Evolutionary conservation across 1,140 invertebrate genomes (phyloP).

Genomic region (Drosophila melanica): DNA sequence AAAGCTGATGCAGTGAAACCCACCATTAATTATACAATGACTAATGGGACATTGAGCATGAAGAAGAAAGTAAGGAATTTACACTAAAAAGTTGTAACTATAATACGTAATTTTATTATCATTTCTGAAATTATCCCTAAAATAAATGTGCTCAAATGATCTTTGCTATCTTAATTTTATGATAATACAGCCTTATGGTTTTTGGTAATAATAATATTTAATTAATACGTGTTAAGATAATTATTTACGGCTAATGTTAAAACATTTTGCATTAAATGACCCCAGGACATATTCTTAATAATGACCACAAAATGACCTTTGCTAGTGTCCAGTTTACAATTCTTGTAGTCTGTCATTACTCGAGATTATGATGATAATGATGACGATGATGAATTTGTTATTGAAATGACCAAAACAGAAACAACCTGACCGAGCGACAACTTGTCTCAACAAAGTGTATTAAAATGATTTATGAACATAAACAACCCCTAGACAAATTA

Average conservation of each 20-base stretch:
- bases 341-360: constrained; percentile 23
- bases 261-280: background rate
- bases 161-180: too few species aligned
- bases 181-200: too few species aligned
- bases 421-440: constrained; percentile 51
- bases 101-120: too few species aligned
- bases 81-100: too few species aligned
- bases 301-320: background rate
- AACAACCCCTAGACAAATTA: constrained; percentile 68
- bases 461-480: constrained; percentile 72
- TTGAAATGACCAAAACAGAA: constrained; percentile 60
- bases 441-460: constrained; percentile 70
- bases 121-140: too few species aligned
- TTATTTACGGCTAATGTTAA: too few species aligned
- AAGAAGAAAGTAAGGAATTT: too few species aligned
- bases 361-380: constrained; percentile 12
- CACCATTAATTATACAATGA: too few species aligned
- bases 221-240: too few species aligned
- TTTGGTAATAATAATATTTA: too few species aligned
- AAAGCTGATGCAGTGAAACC: too few species aligned
- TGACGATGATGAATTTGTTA: constrained; percentile 62
- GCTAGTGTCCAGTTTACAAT: background rate
- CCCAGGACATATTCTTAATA: background rate
- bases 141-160: too few species aligned
- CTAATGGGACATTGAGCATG: background rate